Base-by-base conservation (phyloP, 1,140 invertebrate species). In the Galleria mellonella region DNA sequence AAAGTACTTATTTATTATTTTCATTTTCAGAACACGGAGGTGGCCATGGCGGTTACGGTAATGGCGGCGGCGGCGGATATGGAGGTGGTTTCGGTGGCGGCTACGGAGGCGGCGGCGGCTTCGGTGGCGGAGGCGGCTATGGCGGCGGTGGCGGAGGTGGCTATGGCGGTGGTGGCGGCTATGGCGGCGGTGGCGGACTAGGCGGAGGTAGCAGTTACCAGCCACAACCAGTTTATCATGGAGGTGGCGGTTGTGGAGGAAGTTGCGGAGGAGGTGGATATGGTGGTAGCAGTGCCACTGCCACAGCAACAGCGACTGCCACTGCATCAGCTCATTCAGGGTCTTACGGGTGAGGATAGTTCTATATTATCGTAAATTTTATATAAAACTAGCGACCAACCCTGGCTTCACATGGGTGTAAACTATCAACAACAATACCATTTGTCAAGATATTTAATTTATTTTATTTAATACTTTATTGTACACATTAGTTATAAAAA, bases 151-250 rank as follows among this genome's bases (percentile, higher is more conserved):
- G 42, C 6, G 42, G 41, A 1, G 38, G 37, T 9, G 38, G 38
- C 9, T 31, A 31, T 1, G 55, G 57, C 9, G 43, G 35, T n/a
- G 68, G 62, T 2, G 60, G 60, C 0, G 63, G 62, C 5, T 35
- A 35, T 9, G 46, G 46, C 13, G 40, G 42, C 9, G 30, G 37
- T 4, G 43, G 43, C 10, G 30, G 30, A 31, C 13, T 13, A 6
- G 46, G 46, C 13, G 40, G 42, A 12, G 30, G 37, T 4, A 42
- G 43, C 8, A 44, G 48, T 23, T 23, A 23, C 17, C 6, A 23
- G 2, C 17, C 2, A 23, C 17, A 23, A 23, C 17, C 17, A 23
- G 17, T 6, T 2, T 23, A 23, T 23, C 17, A 51, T 3, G 9
- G 39, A 9, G 49, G 49, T 14, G 55, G 55, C 0, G 56, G 62